These are phyloP conservation scores for Coenonympha glycerion DNA, from an alignment of 2,888 invertebrate species.

Conservation along the genomic window DNA sequence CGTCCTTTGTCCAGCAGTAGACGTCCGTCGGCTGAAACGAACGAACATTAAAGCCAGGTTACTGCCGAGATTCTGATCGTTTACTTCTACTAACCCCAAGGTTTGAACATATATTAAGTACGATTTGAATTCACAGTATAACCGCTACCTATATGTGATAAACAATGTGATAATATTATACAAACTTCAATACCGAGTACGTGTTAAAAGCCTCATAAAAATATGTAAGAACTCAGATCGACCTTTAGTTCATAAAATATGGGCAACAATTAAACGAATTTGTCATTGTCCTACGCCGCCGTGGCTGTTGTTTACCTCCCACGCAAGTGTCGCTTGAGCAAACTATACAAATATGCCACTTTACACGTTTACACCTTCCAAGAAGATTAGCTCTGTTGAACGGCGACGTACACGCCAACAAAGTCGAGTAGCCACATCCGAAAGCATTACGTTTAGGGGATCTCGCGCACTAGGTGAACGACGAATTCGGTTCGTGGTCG, in stretches of 20 bases:
- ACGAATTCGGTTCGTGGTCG: too few relatives aligned
- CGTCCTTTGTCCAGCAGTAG: too few relatives aligned
- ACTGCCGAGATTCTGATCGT: too few relatives aligned
- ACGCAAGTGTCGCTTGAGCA: conserved; percentile 7
- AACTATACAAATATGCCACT: conserved; percentile 34
- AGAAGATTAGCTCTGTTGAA: conserved; percentile 35
- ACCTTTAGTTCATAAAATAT: not conserved
- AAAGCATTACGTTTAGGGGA: not conserved
- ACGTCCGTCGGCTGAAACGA: too few relatives aligned
- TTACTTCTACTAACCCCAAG: too few relatives aligned
- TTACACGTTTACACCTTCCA: conserved; percentile 44
- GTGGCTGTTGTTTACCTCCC: conserved; percentile 15
- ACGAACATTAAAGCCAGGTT: too few relatives aligned
- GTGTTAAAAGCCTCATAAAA: too few relatives aligned
- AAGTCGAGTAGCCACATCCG: not conserved
- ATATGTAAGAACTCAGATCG: not conserved
- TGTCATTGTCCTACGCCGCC: conserved; percentile 15
- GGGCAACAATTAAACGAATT: conserved; percentile 9
- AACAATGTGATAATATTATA: too few relatives aligned
- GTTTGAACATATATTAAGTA: too few relatives aligned
- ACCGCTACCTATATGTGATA: too few relatives aligned
- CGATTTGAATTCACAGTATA: too few relatives aligned
- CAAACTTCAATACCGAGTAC: too few relatives aligned
- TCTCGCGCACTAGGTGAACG: not conserved
- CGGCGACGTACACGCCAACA: conserved; percentile 22